These are phyloP conservation scores for Holothuria scabra DNA, from an alignment of 53 echinoderm and acorn worm genomes.

Conservation along the genomic window DNA sequence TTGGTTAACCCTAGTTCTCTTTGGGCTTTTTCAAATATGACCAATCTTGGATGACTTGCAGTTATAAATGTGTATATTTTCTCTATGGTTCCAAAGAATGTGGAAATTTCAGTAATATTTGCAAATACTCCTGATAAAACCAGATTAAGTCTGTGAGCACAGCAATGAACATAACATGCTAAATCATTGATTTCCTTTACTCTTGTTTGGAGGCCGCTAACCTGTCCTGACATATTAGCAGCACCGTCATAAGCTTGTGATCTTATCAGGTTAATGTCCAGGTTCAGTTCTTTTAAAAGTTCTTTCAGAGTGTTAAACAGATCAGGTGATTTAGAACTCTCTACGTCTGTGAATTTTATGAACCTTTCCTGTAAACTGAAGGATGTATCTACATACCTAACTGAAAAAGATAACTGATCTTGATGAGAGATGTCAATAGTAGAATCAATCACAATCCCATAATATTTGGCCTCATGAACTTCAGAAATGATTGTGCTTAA, in stretches of 20 bases:
- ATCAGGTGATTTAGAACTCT: background rate
- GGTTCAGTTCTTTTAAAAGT: slow-evolving; percentile 7
- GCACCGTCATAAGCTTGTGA: slow-evolving; percentile 47
- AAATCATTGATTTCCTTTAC: background rate
- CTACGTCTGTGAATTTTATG: background rate
- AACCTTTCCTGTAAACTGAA: slow-evolving; percentile 41
- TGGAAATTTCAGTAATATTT: background rate
- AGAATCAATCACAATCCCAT: slow-evolving; percentile 44
- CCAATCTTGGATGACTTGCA: background rate
- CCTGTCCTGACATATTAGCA: slow-evolving; percentile 44
- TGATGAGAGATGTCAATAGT: slow-evolving; percentile 53
- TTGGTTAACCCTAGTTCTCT: background rate
- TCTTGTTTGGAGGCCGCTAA: background rate
- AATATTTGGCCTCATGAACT: slow-evolving; percentile 26
- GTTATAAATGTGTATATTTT: slow-evolving; percentile 46
- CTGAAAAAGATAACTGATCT: slow-evolving; percentile 38
- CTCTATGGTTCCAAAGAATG: slow-evolving; percentile 41
- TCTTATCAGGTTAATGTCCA: slow-evolving; percentile 30
- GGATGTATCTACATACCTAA: slow-evolving; percentile 39
- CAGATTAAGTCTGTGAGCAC: background rate
- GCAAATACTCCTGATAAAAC: background rate
- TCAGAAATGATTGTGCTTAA: background rate
- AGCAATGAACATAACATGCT: background rate
- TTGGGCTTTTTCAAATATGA: background rate
- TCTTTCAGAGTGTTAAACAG: slow-evolving; percentile 26